A percentile compares a stretch with the other conserved stretches of the same genome.
These are phyloP conservation scores for Papilio machaon DNA, from an alignment of 1,140 invertebrate genomes.

Conservation along the genomic window DNA sequence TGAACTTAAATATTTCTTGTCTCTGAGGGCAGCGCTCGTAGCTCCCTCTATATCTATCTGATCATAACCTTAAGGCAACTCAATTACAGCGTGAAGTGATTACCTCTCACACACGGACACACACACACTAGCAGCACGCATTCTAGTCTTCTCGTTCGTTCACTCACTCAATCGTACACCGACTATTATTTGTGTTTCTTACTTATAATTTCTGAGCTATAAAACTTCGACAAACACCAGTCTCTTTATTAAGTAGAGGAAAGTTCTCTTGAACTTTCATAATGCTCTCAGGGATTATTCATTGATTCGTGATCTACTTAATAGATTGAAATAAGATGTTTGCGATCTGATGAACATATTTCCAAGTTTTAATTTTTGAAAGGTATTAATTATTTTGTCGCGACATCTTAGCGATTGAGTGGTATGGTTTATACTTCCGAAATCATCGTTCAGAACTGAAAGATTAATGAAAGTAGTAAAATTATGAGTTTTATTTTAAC, in stretches of 20 bases:
- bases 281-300: constrained; percentile 70
- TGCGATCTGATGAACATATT: constrained; percentile 55
- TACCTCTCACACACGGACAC: constrained; percentile 57
- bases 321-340: constrained; percentile 60
- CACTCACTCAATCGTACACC: constrained; percentile 61
- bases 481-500: background rate
- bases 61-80: constrained; percentile 79
- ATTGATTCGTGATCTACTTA: constrained; percentile 66
- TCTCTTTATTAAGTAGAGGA: constrained; percentile 77
- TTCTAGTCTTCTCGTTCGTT: constrained; percentile 48
- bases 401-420: background rate
- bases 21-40: constrained; percentile 74
- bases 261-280: constrained; percentile 69
- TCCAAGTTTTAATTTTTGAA: constrained; percentile 43
- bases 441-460: background rate
- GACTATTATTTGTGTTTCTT: constrained; percentile 80
- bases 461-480: background rate
- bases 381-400: constrained; percentile 30
- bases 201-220: constrained; percentile 77
- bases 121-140: constrained; percentile 46
- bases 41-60: constrained; percentile 79
- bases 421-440: background rate
- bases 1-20: constrained; percentile 79
- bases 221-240: constrained; percentile 76
- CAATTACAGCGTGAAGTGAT: constrained; percentile 80